Conservation (phyloP, 2,113 vertebrate species). For the Triplophysa dalaica region DNA sequence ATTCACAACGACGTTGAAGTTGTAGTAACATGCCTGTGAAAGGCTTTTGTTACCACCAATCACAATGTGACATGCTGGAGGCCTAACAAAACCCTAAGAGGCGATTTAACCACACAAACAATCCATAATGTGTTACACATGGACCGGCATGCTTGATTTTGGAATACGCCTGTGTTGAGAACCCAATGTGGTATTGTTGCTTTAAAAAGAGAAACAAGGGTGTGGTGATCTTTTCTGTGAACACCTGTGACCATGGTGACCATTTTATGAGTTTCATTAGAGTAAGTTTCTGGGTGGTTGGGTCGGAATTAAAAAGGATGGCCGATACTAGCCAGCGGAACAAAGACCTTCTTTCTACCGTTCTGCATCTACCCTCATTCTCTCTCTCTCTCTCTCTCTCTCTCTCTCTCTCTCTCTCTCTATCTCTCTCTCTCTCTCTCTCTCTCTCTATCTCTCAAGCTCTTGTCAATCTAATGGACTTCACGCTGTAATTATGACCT, state of each 20-base stretch:
- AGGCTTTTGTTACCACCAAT: conserved; percentile 54
- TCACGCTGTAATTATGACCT: conserved; percentile 51
- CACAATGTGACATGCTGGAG: conserved; percentile 32
- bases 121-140: conserved; percentile 29
- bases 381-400: neutral
- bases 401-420: neutral
- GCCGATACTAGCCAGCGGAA: neutral
- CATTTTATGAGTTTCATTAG: conserved; percentile 39
- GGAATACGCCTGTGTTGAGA: neutral
- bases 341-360: neutral
- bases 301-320: neutral
- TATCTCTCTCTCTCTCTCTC: conserved; percentile 7
- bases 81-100: conserved; percentile 19
- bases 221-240: conserved; percentile 31
- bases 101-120: conserved; percentile 30
- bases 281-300: conserved; percentile 23
- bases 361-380: neutral
- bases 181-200: conserved; percentile 20
- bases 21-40: conserved; percentile 51
- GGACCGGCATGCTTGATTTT: neutral
- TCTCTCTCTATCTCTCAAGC: neutral
- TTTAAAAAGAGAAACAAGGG: conserved; percentile 24
- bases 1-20: conserved; percentile 51
- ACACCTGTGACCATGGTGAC: conserved; percentile 40
- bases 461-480: conserved; percentile 48